A percentile compares a stretch with the other conserved stretches of the same genome.
These are phyloP conservation scores for Bombus affinis DNA, from an alignment of 1,140 invertebrate species.

Conservation along the genomic window DNA sequence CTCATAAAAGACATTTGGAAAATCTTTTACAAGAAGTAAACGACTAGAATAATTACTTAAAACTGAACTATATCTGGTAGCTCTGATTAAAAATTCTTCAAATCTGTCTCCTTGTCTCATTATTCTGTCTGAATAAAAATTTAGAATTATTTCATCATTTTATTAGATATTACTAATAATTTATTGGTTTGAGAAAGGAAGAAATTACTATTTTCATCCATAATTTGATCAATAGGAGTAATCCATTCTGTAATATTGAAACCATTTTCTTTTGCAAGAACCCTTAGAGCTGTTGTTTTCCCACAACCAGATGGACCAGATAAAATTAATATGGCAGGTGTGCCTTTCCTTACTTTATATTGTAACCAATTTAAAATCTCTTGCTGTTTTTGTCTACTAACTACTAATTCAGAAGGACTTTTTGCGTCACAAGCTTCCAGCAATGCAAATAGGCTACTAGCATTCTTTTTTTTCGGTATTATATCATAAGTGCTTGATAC, in stretches of 20 bases:
- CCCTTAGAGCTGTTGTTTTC: conserved; percentile 86
- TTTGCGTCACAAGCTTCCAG: conserved; percentile 75
- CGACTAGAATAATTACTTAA: conserved; percentile 82
- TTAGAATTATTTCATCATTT: background rate
- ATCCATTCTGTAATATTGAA: conserved; percentile 88
- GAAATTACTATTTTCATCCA: conserved; percentile 78
- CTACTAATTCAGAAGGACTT: conserved; percentile 69
- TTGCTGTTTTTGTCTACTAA: conserved; percentile 78
- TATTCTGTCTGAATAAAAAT: conserved; percentile 61
- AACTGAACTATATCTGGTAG: conserved; percentile 87
- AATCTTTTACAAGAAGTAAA: conserved; percentile 88
- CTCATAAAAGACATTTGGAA: conserved; percentile 87
- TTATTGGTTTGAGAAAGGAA: conserved; percentile 9
- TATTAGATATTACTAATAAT: conserved; percentile 47
- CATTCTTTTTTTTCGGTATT: conserved; percentile 49
- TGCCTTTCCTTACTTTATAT: conserved; percentile 70
- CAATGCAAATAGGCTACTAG: conserved; percentile 67
- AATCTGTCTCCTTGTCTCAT: conserved; percentile 85
- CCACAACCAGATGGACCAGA: conserved; percentile 89
- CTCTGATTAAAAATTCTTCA: conserved; percentile 86
- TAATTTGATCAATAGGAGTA: conserved; percentile 85
- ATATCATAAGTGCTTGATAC: background rate
- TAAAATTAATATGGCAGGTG: conserved; percentile 85
- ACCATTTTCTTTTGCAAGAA: conserved; percentile 84
- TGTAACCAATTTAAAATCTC: conserved; percentile 76